Evolutionary conservation across 2,797 vertebrate species (phyloP).

Genomic region (Psittacula derbiana): DNA sequence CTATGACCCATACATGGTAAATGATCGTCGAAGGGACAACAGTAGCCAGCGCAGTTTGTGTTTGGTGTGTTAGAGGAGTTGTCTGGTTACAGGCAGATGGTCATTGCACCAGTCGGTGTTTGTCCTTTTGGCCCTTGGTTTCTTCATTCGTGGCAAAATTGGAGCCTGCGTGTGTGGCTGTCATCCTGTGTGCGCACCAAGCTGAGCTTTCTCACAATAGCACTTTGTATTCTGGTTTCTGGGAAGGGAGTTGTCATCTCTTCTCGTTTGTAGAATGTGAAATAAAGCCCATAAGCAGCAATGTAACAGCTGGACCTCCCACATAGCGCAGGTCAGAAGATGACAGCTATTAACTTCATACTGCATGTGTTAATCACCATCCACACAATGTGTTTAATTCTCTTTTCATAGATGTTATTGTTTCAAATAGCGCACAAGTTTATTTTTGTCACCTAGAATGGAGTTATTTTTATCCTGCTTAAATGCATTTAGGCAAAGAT

Average conservation of each 20-base stretch:
- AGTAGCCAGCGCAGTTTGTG: neutral
- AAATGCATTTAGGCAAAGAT: neutral
- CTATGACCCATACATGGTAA: fast-evolving
- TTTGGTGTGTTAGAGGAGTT: neutral
- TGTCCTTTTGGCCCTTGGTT: neutral
- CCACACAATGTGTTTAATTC: neutral
- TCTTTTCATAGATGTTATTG: neutral
- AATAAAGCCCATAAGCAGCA: neutral
- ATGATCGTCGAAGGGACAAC: neutral
- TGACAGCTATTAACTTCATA: neutral
- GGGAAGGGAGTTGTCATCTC: neutral
- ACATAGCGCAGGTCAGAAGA: neutral
- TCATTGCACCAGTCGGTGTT: neutral
- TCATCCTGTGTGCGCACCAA: neutral
- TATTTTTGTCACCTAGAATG: neutral
- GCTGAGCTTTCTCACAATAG: neutral
- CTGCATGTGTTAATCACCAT: neutral
- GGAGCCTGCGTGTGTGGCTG: neutral
- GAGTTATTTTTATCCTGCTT: neutral
- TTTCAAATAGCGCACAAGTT: neutral
- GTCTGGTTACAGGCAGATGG: neutral
- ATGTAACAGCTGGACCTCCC: neutral
- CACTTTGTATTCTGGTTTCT: neutral
- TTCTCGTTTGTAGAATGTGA: neutral
- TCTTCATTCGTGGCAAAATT: neutral